Evolutionary conservation across 2,888 invertebrate genomes (phyloP).

Genomic region (Psylliodes chrysocephalus): DNA sequence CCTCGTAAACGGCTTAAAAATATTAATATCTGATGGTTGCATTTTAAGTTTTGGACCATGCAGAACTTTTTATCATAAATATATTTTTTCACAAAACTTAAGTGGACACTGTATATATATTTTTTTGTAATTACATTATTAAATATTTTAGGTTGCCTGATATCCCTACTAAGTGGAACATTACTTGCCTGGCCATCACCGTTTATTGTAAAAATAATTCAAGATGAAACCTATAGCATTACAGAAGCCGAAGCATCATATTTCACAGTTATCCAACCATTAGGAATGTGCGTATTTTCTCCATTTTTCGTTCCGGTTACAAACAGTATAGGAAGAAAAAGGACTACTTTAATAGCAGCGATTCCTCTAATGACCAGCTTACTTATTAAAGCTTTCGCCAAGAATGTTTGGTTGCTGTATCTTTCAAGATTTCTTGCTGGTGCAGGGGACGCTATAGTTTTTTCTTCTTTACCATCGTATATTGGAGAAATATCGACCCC

Average conservation of each 20-base stretch:
- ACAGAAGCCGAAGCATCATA: conserved; percentile 57
- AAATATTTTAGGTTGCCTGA: conserved; percentile 1
- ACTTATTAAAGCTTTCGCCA: conserved; percentile 5
- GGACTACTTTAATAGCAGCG: conserved; percentile 48
- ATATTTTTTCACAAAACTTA: too few relatives aligned
- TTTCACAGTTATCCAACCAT: conserved; percentile 54
- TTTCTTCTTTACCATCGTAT: conserved; percentile 46
- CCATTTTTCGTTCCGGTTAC: conserved; percentile 31
- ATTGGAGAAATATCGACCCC: conserved; percentile 49
- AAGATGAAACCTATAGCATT: conserved; percentile 52
- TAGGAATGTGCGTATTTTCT: conserved; percentile 44
- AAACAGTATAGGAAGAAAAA: conserved; percentile 55
- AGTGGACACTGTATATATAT: too few relatives aligned
- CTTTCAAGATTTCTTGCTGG: conserved; percentile 50
- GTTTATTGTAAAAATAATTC: conserved; percentile 55
- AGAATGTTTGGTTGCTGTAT: conserved; percentile 45
- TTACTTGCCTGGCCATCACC: conserved; percentile 56
- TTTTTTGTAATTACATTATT: too few relatives aligned
- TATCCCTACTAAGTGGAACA: conserved; percentile 42
- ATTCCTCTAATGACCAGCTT: conserved; percentile 40
- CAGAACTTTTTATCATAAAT: too few relatives aligned
- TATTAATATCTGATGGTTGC: too few relatives aligned
- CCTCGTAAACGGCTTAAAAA: too few relatives aligned
- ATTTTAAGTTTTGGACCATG: too few relatives aligned
- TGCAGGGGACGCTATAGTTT: conserved; percentile 44